Evolutionary conservation across 1,140 invertebrate species (phyloP), one percentile per base, ranked within the genome.

Genomic region (Periplaneta americana): DNA sequence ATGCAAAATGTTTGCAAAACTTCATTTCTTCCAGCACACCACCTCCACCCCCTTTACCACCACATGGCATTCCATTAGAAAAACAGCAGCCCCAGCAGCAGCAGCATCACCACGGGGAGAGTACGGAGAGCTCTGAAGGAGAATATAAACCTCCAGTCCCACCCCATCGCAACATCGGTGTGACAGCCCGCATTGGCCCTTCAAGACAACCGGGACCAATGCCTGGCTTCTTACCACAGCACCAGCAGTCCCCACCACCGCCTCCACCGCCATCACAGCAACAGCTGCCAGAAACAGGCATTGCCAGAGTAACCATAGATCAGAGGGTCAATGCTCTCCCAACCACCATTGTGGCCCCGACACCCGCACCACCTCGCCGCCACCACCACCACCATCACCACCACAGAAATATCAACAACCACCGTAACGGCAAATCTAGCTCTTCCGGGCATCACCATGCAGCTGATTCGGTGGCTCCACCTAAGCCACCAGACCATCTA

Each of bases 121-220:
- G 22, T 79, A 81, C 34, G 28, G 83, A 35, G 82, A 80, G 10
- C 80, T 82, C 36, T 80, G 87, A 86, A 34, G 91, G 92, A 81
- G 94, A 95, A 80, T 96, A 96, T 86, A 92, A 94, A 82, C 96
- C 96, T 0, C 96, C 96, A 3, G 94, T 97, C 36, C 96, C 96
- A 17, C 96, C 96, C 0, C 96, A 97, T 86, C 90, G 95, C 77
- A 95, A 95, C 87, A 92, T 93, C 48, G 91, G 91, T 2, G 89
- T 92, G 66, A 87, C 86, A 75, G 85, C 87, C 9, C 84, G 82
- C 66, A 84, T 84, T 48, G 80, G 82, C 33, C 80, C 81, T 31
- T 77, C 80, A 1, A 79, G 79, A 32, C 77, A 75, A 22, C 66
- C 78, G 18, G 78, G 31, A 3, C 66, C 57, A n/a, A 11, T 74